phyloP scores from a whole-genome alignment of 1,140 invertebrate species.

The Drosophila pachea region DNA sequence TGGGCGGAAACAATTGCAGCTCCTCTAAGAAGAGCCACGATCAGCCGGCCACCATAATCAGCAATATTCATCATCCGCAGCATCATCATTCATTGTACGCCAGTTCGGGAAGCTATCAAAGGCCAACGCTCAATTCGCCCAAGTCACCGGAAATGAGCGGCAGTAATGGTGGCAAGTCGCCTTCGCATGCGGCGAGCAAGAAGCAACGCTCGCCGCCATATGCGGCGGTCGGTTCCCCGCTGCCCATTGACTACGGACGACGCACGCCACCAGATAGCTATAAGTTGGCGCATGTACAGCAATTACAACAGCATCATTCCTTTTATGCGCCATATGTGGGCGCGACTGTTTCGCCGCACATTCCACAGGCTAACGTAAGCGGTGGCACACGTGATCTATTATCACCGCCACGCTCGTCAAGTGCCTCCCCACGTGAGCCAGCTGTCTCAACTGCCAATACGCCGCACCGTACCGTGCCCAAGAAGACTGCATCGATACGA shows the following conservation, averaged over 20 bases:
- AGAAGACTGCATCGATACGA: constrained; percentile 78
- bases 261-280: constrained; percentile 46
- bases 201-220: constrained; percentile 72
- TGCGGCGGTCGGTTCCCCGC: constrained; percentile 55
- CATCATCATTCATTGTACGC: constrained; percentile 42
- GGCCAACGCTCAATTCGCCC: constrained; percentile 57
- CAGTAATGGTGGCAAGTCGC: constrained; percentile 69
- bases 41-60: constrained; percentile 65
- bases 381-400: constrained; percentile 47
- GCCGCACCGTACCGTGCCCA: constrained; percentile 75
- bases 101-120: constrained; percentile 51
- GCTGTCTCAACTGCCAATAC: constrained; percentile 34
- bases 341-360: constrained; percentile 43
- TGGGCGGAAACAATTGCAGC: constrained; percentile 80
- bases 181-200: constrained; percentile 62
- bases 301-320: constrained; percentile 37
- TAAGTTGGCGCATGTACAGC: constrained; percentile 36
- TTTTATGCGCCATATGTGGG: constrained; percentile 59
- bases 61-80: constrained; percentile 53
- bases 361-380: constrained; percentile 40
- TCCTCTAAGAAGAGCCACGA: constrained; percentile 52
- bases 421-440: constrained; percentile 60
- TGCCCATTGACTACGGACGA: constrained; percentile 61
- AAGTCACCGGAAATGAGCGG: constrained; percentile 67
- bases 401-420: constrained; percentile 59